These are phyloP conservation scores for Rhogogaster chlorosoma DNA, from an alignment of 2,888 invertebrate species.

Conservation along the genomic window DNA sequence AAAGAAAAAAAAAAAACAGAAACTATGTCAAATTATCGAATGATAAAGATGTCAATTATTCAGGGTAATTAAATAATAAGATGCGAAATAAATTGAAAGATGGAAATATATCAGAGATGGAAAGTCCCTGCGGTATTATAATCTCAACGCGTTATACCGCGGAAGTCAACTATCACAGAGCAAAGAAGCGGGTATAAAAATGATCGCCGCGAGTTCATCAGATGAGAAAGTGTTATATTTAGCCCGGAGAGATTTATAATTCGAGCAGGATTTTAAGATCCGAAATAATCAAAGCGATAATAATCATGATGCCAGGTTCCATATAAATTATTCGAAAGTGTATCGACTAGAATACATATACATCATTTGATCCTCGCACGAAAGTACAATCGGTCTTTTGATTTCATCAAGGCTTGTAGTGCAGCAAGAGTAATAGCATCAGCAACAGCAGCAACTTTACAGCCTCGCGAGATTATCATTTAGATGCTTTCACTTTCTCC, in stretches of 20 bases:
- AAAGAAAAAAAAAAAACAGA: not conserved
- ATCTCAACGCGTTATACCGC: not conserved
- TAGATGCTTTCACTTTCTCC: constrained; percentile 73
- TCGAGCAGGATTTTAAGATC: not conserved
- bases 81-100: not conserved
- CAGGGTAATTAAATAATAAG: not conserved
- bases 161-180: not conserved
- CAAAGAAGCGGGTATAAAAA: not conserved
- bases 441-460: not conserved
- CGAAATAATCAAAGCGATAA: not conserved
- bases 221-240: not conserved
- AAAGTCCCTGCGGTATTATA: not conserved
- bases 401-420: not conserved
- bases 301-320: not conserved
- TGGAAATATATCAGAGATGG: not conserved
- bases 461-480: constrained; percentile 11
- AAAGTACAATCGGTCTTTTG: not conserved
- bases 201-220: not conserved
- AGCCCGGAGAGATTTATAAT: not conserved
- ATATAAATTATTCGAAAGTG: not conserved
- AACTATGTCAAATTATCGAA: not conserved
- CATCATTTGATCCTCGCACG: not conserved
- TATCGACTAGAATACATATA: not conserved
- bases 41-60: not conserved
- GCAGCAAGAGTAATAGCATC: not conserved